phyloP scores from a whole-genome alignment of 2,888 invertebrate species.

The Phymatocera aterrima region DNA sequence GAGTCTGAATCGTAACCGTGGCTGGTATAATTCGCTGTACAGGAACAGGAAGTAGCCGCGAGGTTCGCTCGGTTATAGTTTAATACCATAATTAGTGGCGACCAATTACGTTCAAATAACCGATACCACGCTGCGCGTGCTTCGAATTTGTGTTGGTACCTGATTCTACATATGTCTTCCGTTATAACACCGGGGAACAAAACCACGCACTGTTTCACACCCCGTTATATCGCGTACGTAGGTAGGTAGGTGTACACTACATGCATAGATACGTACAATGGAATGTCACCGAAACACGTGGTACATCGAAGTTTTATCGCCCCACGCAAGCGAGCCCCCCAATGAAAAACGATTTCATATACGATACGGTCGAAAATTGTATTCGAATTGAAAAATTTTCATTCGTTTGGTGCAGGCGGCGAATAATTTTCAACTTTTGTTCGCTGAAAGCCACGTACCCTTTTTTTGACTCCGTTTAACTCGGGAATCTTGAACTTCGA shows the following conservation, averaged over 20 bases:
- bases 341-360: neutral
- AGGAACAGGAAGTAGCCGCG: slow-evolving; percentile 15
- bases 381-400: neutral
- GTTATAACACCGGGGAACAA: neutral
- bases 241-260: no score
- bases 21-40: neutral
- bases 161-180: no score
- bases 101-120: slow-evolving; percentile 3
- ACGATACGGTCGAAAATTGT: neutral
- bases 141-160: neutral
- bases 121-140: neutral
- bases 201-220: neutral
- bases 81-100: slow-evolving; percentile 29
- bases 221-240: neutral
- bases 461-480: no score
- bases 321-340: no score
- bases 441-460: no score
- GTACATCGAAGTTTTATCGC: neutral
- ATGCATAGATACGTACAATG: no score
- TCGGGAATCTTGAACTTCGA: no score
- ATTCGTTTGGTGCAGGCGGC: neutral
- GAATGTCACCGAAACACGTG: neutral
- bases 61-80: neutral
- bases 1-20: slow-evolving; percentile 8
- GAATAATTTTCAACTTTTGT: no score